These are phyloP conservation scores for Temnothorax unifasciatus DNA, from an alignment of 2,888 invertebrate species.

Conservation along the genomic window DNA sequence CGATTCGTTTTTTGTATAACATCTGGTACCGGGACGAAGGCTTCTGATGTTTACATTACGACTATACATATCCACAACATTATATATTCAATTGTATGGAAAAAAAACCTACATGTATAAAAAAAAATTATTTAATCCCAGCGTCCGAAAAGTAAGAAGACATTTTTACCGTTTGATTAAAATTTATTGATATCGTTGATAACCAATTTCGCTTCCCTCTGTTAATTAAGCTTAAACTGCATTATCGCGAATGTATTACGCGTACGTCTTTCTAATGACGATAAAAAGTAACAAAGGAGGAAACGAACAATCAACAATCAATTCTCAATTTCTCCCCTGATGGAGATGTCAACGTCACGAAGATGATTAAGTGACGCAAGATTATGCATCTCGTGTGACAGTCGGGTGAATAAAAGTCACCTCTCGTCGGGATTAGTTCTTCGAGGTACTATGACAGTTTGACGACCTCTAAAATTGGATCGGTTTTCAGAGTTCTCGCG, in stretches of 20 bases:
- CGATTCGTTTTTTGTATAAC: too few relatives aligned
- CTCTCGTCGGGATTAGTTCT: conserved; percentile 63
- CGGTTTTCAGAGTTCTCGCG: conserved; percentile 78
- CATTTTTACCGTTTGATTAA: too few relatives aligned
- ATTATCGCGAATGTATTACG: neutral
- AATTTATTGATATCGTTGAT: too few relatives aligned
- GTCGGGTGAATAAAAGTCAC: conserved; percentile 43
- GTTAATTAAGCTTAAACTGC: too few relatives aligned
- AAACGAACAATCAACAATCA: neutral
- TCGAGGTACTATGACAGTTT: conserved; percentile 55
- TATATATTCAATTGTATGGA: too few relatives aligned
- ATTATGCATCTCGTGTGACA: neutral
- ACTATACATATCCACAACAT: too few relatives aligned
- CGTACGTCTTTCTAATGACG: neutral
- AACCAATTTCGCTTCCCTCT: too few relatives aligned
- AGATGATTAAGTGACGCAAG: neutral
- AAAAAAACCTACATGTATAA: too few relatives aligned
- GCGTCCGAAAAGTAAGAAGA: too few relatives aligned
- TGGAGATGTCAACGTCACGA: neutral
- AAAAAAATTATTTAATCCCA: too few relatives aligned
- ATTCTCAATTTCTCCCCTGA: neutral
- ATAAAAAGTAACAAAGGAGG: neutral
- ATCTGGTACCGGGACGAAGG: too few relatives aligned
- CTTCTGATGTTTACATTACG: too few relatives aligned
- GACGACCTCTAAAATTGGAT: conserved; percentile 74